Conservation (phyloP, 1,140 invertebrate species). For the Helicorthomorpha holstii region DNA sequence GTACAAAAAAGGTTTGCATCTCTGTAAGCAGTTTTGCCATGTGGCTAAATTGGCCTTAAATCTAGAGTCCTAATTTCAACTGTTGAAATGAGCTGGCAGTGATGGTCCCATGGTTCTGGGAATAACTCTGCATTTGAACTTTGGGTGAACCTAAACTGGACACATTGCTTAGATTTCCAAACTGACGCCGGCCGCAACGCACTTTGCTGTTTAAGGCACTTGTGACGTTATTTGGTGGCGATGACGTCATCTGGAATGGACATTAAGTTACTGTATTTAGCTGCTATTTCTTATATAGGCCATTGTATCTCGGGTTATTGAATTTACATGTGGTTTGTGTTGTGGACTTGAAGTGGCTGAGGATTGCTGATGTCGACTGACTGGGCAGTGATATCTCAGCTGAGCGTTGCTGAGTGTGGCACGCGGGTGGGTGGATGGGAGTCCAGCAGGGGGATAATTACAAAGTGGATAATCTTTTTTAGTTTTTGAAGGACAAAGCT, state of each 20-base stretch:
- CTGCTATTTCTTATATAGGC: too few relatives aligned
- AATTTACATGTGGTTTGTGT: constrained; percentile 15
- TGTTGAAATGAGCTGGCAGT: constrained; percentile 20
- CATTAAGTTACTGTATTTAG: too few relatives aligned
- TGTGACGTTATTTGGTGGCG: constrained; percentile 14
- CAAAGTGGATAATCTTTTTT: background rate
- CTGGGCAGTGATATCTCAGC: constrained; percentile 13
- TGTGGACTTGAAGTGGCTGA: constrained; percentile 14
- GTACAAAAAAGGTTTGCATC: too few relatives aligned
- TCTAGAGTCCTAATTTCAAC: too few relatives aligned
- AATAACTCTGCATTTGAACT: constrained; percentile 25
- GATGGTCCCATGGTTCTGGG: constrained; percentile 27
- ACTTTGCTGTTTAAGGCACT: too few relatives aligned
- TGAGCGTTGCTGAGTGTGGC: background rate
- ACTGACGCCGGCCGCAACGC: constrained; percentile 27
- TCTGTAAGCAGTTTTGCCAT: too few relatives aligned
- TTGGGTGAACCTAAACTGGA: constrained; percentile 24
- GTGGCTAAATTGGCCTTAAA: too few relatives aligned
- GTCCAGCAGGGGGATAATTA: background rate
- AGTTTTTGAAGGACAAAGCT: background rate
- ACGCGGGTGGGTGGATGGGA: background rate
- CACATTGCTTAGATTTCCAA: constrained; percentile 25
- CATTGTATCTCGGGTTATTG: too few relatives aligned
- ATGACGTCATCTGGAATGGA: too few relatives aligned
- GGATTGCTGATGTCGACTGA: too few relatives aligned